phyloP scores from a whole-genome alignment of 2,797 vertebrate species.

The Crenichthys baileyi region DNA sequence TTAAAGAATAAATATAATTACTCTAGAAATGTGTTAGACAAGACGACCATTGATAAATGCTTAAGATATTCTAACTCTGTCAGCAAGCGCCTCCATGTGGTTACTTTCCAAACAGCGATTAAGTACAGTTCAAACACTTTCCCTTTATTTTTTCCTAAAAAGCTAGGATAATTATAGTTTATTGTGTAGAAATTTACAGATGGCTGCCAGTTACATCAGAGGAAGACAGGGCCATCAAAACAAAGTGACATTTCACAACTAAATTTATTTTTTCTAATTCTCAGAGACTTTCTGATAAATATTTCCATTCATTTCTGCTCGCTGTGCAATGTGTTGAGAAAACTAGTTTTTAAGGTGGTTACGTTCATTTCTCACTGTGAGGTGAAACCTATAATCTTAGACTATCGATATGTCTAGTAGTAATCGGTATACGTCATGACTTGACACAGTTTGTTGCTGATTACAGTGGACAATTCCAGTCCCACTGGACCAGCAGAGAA shows the following conservation, averaged over 20 bases:
- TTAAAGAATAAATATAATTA: not conserved
- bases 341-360: not conserved
- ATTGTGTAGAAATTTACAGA: not conserved
- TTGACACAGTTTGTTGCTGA: not conserved
- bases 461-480: not conserved
- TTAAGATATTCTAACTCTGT: not conserved
- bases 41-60: not conserved
- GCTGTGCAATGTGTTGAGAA: too few species aligned
- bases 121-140: too few species aligned
- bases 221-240: not conserved
- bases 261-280: not conserved
- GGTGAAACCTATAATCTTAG: not conserved
- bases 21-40: not conserved
- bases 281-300: not conserved
- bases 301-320: not conserved
- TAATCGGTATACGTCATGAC: not conserved
- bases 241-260: not conserved
- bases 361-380: not conserved
- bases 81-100: not conserved
- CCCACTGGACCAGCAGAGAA: not conserved
- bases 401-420: not conserved
- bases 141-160: not conserved
- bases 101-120: not conserved
- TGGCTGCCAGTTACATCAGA: not conserved
- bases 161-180: not conserved